Conservation (phyloP, 1,140 invertebrate genomes). For the Drosophila parvula region DNA sequence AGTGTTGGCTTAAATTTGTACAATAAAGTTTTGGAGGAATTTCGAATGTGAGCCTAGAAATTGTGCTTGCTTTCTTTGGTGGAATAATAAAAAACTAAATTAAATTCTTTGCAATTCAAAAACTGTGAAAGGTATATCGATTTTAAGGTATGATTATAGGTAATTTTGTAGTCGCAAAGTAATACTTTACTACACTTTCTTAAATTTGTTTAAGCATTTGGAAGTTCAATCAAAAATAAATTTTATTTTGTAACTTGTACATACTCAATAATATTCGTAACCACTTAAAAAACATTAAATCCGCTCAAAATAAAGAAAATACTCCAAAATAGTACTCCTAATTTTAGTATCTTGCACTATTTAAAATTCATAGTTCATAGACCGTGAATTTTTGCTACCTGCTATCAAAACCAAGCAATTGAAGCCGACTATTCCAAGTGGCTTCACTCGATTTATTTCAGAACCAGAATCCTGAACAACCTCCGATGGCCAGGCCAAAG, state of each 20-base stretch:
- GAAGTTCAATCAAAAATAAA: background rate
- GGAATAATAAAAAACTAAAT: background rate
- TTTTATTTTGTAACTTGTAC: background rate
- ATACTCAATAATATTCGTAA: background rate
- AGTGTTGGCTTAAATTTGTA: slow-evolving; percentile 8
- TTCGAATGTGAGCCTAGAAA: background rate
- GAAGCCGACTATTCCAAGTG: slow-evolving; percentile 11
- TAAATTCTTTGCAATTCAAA: background rate
- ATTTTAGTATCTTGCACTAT: background rate
- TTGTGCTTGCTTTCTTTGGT: background rate
- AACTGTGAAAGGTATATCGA: background rate
- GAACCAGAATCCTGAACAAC: background rate
- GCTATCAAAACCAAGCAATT: slow-evolving; percentile 3
- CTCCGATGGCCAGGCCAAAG: slow-evolving; percentile 33
- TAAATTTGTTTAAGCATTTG: background rate
- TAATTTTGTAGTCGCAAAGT: background rate
- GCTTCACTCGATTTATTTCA: slow-evolving; percentile 7
- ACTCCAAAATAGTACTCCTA: too few species aligned
- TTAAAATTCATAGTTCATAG: background rate
- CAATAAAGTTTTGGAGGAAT: slow-evolving; percentile 6
- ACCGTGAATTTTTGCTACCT: background rate
- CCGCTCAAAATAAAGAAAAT: background rate
- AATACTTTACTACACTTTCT: too few species aligned
- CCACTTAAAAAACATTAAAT: background rate
- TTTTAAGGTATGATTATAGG: background rate